A percentile compares a stretch with the other conserved stretches of the same genome.
phyloP scores from a whole-genome alignment of 2,888 invertebrate species.

The Aplocera efformata region DNA sequence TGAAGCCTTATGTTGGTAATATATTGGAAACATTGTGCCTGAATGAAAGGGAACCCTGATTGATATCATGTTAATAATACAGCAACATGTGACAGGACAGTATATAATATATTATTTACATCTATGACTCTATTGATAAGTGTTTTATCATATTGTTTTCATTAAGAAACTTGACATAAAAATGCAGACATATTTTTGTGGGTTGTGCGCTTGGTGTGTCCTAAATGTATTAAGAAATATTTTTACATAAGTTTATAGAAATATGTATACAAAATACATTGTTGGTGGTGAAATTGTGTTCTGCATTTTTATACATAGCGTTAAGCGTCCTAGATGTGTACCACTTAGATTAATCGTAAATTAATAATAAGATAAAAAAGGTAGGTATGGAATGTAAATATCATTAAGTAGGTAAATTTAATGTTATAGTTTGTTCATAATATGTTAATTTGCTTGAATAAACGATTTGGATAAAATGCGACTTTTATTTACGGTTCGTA shows the following conservation, averaged over 20 bases:
- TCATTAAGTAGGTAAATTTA: slow-evolving; percentile 80
- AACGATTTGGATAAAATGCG: slow-evolving; percentile 75
- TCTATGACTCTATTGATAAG: slow-evolving; percentile 48
- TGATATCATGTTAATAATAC: slow-evolving; percentile 23
- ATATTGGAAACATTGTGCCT: slow-evolving; percentile 25
- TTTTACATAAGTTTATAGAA: slow-evolving; percentile 23
- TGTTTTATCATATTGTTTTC: slow-evolving; percentile 50
- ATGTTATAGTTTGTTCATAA: slow-evolving; percentile 78
- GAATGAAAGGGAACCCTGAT: slow-evolving; percentile 11
- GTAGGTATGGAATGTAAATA: slow-evolving; percentile 77
- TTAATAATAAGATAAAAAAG: slow-evolving; percentile 61
- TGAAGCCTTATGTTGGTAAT: slow-evolving; percentile 3
- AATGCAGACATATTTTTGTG: slow-evolving; percentile 64
- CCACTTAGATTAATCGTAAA: slow-evolving; percentile 60
- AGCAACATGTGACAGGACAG: slow-evolving; percentile 32
- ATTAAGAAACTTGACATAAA: slow-evolving; percentile 57
- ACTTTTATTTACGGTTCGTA: slow-evolving; percentile 43
- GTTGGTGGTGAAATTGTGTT: slow-evolving; percentile 46
- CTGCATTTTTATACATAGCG: slow-evolving; percentile 63
- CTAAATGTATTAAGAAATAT: slow-evolving; percentile 33
- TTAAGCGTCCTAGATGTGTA: slow-evolving; percentile 68
- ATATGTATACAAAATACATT: slow-evolving; percentile 34
- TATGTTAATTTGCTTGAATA: slow-evolving; percentile 80
- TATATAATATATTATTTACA: slow-evolving; percentile 37
- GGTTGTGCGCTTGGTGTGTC: slow-evolving; percentile 24